These are phyloP conservation scores for Sylvilagus bachmani DNA, from an alignment of 2,113 vertebrate species.

Conservation along the genomic window DNA sequence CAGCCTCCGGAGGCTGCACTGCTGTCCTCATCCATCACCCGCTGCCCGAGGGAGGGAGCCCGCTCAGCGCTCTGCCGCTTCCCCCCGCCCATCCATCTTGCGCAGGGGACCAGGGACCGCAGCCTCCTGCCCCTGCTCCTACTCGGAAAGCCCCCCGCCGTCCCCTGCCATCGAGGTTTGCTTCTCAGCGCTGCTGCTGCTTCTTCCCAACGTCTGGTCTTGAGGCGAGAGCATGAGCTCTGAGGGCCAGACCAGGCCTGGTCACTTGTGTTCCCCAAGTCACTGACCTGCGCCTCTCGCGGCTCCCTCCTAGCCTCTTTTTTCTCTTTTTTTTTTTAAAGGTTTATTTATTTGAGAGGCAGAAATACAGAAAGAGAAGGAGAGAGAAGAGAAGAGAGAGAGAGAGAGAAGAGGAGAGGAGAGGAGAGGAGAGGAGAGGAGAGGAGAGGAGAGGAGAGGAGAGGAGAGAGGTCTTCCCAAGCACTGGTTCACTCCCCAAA, in stretches of 20 bases:
- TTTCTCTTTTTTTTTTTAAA: too few species aligned
- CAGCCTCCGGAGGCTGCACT: constrained; percentile 42
- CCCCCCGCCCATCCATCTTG: not conserved
- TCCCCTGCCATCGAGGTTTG: not conserved
- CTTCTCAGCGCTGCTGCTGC: not conserved
- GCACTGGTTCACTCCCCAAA: too few species aligned
- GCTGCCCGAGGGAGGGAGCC: not conserved
- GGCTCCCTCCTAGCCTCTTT: not conserved
- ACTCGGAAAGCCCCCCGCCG: not conserved
- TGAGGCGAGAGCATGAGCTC: not conserved
- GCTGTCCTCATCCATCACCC: constrained; percentile 65
- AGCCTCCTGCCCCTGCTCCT: not conserved
- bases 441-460: too few species aligned
- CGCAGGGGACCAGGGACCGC: not conserved
- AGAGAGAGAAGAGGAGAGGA: too few species aligned
- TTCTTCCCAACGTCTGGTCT: not conserved
- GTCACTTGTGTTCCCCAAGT: not conserved
- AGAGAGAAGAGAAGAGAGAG: too few species aligned
- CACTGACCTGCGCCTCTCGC: not conserved
- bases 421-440: too few species aligned
- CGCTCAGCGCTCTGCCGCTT: not conserved
- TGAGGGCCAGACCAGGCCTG: not conserved
- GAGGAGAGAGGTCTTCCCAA: too few species aligned
- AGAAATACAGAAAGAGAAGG: too few species aligned
- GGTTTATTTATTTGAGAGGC: too few species aligned